These are phyloP conservation scores for Bergia sp. DNA, from an alignment of 92 coral and sea anemone species.

Conservation along the genomic window DNA sequence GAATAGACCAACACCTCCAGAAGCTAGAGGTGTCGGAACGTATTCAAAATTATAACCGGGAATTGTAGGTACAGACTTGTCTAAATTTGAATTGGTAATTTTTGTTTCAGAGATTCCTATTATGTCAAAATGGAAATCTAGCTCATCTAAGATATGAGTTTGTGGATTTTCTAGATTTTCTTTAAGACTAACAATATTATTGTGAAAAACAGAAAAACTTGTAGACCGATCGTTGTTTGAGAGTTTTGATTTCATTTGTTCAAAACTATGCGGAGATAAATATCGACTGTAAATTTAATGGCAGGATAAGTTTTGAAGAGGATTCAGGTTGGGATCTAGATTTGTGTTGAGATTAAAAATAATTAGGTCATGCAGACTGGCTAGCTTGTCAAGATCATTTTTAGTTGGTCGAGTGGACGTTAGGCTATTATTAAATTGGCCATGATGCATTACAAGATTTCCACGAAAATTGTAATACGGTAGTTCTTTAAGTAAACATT, in stretches of 20 bases:
- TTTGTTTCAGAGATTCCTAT: conserved; percentile 31
- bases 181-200: conserved; percentile 1
- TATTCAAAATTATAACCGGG: conserved; percentile 11
- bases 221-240: neutral
- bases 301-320: too few relatives aligned
- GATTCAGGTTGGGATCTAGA: conserved; percentile 14
- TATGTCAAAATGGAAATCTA: neutral
- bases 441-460: neutral
- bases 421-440: conserved; percentile 18
- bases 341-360: conserved; percentile 31
- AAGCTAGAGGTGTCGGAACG: too few relatives aligned
- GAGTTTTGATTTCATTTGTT: conserved; percentile 17
- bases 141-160: neutral
- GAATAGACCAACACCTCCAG: too few relatives aligned
- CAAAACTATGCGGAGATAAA: neutral
- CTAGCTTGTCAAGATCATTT: too few relatives aligned
- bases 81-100: conserved; percentile 5
- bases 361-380: neutral
- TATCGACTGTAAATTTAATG: conserved; percentile 16
- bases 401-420: too few relatives aligned
- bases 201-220: neutral
- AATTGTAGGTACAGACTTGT: too few relatives aligned
- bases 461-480: conserved; percentile 39
- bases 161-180: too few relatives aligned
- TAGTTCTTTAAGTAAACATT: conserved; percentile 37